phyloP scores from a whole-genome alignment of 1,140 invertebrate species.

The Panagrolaimus sp. region DNA sequence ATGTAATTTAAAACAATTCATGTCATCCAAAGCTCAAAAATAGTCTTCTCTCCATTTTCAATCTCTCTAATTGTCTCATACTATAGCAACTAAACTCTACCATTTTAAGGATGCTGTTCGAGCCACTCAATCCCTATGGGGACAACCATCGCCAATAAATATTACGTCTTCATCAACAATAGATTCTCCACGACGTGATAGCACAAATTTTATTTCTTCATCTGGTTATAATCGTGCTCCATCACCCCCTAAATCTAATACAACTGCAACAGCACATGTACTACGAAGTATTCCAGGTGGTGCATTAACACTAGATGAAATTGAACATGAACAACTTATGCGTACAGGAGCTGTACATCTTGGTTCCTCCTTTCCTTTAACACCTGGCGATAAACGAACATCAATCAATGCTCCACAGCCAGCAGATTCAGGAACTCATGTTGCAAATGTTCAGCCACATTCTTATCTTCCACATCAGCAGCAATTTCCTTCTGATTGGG shows the following conservation, averaged over 20 bases:
- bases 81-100: no score
- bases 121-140: background rate
- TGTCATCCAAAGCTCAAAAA: no score
- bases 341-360: background rate
- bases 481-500: no score
- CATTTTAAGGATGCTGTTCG: slow-evolving; percentile 5
- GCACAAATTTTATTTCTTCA: background rate
- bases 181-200: background rate
- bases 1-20: no score
- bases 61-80: no score
- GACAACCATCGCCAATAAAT: no score
- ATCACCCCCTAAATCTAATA: background rate
- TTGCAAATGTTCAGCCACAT: no score
- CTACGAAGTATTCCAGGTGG: background rate
- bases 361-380: background rate
- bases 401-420: no score
- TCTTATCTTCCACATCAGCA: background rate
- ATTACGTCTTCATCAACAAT: background rate
- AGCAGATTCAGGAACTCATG: no score
- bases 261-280: background rate
- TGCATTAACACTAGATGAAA: slow-evolving; percentile 20
- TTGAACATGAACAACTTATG: slow-evolving; percentile 13
- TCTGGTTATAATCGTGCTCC: background rate
- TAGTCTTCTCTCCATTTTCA: no score
- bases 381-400: background rate